Evolutionary conservation across 2,888 invertebrate genomes (phyloP), one percentile per base, ranked within the genome.

Genomic region (Lithophane ornitopus): DNA sequence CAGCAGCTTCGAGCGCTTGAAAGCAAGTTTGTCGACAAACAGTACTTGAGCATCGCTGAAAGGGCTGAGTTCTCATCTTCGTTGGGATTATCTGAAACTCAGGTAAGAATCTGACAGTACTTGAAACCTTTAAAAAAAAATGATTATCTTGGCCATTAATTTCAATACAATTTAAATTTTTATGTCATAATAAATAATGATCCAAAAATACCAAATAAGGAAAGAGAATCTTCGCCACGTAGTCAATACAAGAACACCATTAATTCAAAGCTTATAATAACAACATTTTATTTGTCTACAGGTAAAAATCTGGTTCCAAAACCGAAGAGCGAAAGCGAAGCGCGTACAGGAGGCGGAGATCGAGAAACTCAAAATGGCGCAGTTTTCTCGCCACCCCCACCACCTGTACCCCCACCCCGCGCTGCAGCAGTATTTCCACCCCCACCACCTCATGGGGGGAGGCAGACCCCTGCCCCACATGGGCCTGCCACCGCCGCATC

Each of bases 21-120:
- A 96, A 98, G 98, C 96, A 99, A 99, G 97, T 99, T 99, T 96
- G 97, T 99, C 54, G 98, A 99, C 95, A 99, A 99, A 93, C 99
- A 99, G 96, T 99, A 99, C 96, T 97, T 99, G 87, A 99, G 99
- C 93, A 99, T 99, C 91, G 99, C 99, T 22, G 99, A 99, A 94
- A 97, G 99, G 75, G 99, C 99, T 0, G 99, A 99, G 95, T 99
- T 99, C 96, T 99, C 99, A 0, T 98, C 98, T 14, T 99, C 99
- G 0, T 97, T 99, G 75, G 98, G 99, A 91, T 97, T 99, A 6
- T 95, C 96, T 68, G 96, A 96, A 85, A 96, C 96, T 71, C 96
- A 96, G 95, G 96, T 96, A 73, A 90, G 80, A 68, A 74, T 82
- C 9, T 44, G 2, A 46, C 0, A 34, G 16, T 76, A 0, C 2